These are phyloP conservation scores for Lithophane socia DNA, from an alignment of 2,888 invertebrate species.

Conservation along the genomic window DNA sequence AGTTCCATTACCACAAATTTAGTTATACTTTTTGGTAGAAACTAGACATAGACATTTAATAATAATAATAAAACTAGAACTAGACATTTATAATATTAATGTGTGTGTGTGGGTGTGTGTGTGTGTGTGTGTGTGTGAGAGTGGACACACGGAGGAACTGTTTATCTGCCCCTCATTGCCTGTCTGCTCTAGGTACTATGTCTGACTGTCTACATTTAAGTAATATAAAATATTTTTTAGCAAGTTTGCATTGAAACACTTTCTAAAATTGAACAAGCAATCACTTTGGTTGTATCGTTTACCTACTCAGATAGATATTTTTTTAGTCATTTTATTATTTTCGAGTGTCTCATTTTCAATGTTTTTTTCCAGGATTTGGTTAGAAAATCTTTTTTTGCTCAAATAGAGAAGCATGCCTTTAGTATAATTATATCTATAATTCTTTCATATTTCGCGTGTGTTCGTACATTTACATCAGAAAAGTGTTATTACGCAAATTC, in stretches of 20 bases:
- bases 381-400: too few species aligned
- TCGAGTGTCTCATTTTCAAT: not conserved
- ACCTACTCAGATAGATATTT: not conserved
- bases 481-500: slow-evolving; percentile 35
- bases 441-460: slow-evolving; percentile 24
- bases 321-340: not conserved
- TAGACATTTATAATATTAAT: too few species aligned
- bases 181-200: not conserved
- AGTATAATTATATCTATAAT: not conserved
- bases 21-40: too few species aligned
- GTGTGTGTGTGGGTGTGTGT: too few species aligned
- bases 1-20: too few species aligned
- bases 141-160: not conserved
- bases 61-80: too few species aligned
- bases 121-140: too few species aligned
- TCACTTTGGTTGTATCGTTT: slow-evolving; percentile 1
- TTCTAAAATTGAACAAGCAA: slow-evolving; percentile 14
- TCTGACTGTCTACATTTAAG: not conserved
- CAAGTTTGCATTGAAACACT: slow-evolving; percentile 1
- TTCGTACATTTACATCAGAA: slow-evolving; percentile 41
- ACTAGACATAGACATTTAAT: too few species aligned
- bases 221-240: not conserved
- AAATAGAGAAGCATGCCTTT: not conserved
- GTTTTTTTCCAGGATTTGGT: not conserved
- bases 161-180: not conserved